phyloP scores from a whole-genome alignment of 2,888 invertebrate species.

The Heteromurus nitidus region DNA sequence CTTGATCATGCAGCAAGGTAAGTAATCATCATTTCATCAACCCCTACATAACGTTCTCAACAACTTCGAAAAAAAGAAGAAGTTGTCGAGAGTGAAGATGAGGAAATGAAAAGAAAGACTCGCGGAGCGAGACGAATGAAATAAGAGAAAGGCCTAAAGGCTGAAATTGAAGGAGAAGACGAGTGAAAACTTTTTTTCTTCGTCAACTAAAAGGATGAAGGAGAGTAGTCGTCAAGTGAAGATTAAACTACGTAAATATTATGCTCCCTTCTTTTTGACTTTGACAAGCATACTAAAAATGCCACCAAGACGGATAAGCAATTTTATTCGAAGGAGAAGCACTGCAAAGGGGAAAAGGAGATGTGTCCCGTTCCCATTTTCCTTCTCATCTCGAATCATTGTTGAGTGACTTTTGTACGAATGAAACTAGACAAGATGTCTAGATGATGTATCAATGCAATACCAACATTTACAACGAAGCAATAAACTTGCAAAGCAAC shows the following conservation, averaged over 20 bases:
- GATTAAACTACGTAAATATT: constrained; percentile 19
- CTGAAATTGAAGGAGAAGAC: not conserved
- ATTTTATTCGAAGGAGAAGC: not conserved
- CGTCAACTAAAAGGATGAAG: not conserved
- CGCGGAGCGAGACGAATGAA: constrained; percentile 13
- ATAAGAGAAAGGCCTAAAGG: constrained; percentile 31
- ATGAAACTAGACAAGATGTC: no score
- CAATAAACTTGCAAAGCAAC: not conserved
- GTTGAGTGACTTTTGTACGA: no score
- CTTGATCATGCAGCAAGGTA: constrained; percentile 39
- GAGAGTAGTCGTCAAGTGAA: not conserved
- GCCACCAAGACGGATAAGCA: not conserved
- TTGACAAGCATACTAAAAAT: constrained; percentile 34
- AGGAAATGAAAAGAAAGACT: not conserved
- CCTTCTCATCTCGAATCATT: no score
- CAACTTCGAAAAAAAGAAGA: not conserved
- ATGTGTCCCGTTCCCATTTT: no score
- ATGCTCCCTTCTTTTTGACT: constrained; percentile 22
- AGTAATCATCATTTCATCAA: constrained; percentile 43
- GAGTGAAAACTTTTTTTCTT: constrained; percentile 41
- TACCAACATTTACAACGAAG: not conserved
- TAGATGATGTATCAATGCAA: no score
- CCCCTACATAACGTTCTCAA: not conserved
- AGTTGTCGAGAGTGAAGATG: not conserved
- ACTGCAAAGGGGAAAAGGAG: no score